A percentile compares a stretch with the other conserved stretches of the same genome.
Evolutionary conservation across 2,888 invertebrate genomes (phyloP).

Genomic region (Drosophila rellima): DNA sequence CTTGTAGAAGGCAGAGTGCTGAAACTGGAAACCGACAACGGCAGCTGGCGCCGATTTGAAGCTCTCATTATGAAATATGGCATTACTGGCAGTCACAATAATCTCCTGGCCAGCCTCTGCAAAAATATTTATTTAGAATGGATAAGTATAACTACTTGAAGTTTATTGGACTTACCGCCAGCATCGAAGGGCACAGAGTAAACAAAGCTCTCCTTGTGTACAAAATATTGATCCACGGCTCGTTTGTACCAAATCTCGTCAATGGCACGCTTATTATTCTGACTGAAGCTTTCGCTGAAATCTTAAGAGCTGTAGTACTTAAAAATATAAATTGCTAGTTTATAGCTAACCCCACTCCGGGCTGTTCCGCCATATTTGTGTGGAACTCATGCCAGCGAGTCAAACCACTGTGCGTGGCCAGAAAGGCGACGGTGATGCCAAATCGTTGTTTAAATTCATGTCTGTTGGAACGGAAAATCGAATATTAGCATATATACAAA

Average conservation of each 20-base stretch:
- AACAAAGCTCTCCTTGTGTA: constrained; percentile 92
- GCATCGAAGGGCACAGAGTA: constrained; percentile 91
- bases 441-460: constrained; percentile 93
- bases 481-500: constrained; percentile 35
- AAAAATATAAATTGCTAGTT: not conserved
- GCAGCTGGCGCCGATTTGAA: constrained; percentile 89
- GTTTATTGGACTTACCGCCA: constrained; percentile 71
- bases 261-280: constrained; percentile 91
- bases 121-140: not conserved
- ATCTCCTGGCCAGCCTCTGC: constrained; percentile 87
- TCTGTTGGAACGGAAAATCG: constrained; percentile 86
- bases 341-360: constrained; percentile 83
- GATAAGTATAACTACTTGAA: not conserved
- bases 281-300: constrained; percentile 90
- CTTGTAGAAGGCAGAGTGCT: constrained; percentile 91
- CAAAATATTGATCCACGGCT: constrained; percentile 94
- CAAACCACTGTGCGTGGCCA: constrained; percentile 96
- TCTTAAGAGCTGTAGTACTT: not conserved
- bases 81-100: constrained; percentile 94
- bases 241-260: constrained; percentile 96
- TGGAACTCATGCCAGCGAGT: constrained; percentile 94
- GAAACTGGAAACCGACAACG: constrained; percentile 92
- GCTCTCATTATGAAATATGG: constrained; percentile 90
- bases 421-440: constrained; percentile 93
- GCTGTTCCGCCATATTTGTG: constrained; percentile 87